phyloP scores from a whole-genome alignment of 2,113 vertebrate genomes.

The Saccopteryx leptura region DNA sequence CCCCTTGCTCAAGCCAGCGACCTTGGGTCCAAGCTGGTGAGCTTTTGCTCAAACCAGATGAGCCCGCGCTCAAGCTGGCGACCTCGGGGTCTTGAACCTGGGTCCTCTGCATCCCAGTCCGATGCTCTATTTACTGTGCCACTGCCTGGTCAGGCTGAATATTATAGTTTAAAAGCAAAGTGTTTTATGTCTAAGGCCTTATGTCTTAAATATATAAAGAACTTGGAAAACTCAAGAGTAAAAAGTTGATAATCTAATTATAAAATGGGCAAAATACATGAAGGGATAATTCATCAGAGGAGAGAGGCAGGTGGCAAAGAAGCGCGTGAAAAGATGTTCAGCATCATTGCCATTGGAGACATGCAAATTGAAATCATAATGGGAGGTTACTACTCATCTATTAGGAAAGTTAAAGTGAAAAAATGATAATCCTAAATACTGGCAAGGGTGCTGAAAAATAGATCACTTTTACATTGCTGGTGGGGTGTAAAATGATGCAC shows the following conservation, averaged over 20 bases:
- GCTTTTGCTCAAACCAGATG: no score
- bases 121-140: no score
- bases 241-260: background rate
- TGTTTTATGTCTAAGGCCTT: background rate
- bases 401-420: background rate
- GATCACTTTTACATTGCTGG: background rate
- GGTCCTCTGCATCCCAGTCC: no score
- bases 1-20: no score
- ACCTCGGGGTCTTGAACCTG: no score
- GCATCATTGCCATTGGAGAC: background rate
- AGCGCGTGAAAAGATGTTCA: background rate
- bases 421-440: background rate
- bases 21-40: no score
- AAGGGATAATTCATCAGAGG: background rate
- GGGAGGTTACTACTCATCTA: background rate
- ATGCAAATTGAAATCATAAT: background rate
- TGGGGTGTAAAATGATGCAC: background rate
- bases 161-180: background rate
- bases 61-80: no score
- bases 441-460: background rate
- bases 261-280: background rate
- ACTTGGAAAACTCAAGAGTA: background rate
- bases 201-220: background rate
- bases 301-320: background rate
- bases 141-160: no score